Percentiles rank a stretch among this genome's conserved stretches.
Evolutionary conservation across 1,140 invertebrate genomes (phyloP).

Genomic region (Rhagoletis pomonella): DNA sequence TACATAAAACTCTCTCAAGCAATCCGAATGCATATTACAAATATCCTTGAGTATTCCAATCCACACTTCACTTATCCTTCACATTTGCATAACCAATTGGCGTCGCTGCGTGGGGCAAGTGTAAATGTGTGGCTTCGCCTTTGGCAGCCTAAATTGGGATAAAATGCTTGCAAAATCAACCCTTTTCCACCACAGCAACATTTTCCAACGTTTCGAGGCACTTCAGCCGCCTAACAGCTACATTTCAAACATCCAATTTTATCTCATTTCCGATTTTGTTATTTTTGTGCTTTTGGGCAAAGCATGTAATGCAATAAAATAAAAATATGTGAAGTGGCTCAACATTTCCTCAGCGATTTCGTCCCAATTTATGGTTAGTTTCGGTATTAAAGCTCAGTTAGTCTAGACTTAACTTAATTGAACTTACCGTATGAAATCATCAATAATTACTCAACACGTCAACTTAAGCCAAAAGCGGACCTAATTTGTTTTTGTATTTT

Average conservation of each 20-base stretch:
- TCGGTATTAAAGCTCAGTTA: too few relatives aligned
- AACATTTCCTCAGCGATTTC: neutral
- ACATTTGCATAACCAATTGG: neutral
- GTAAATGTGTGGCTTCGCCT: neutral
- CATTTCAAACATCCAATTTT: neutral
- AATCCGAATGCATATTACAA: neutral
- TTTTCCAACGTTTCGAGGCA: neutral
- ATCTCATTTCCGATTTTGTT: neutral
- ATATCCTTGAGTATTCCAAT: neutral
- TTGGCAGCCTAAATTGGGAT: too few relatives aligned
- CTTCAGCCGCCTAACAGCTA: too few relatives aligned
- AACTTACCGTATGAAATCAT: too few relatives aligned
- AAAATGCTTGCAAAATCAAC: too few relatives aligned
- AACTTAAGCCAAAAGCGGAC: too few relatives aligned
- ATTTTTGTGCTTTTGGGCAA: neutral
- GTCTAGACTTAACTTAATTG: too few relatives aligned
- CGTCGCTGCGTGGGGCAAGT: neutral
- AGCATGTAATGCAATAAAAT: neutral
- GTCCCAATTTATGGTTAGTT: neutral
- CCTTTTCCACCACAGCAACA: too few relatives aligned
- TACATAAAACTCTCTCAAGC: too few relatives aligned
- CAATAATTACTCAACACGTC: too few relatives aligned
- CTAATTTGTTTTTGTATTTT: too few relatives aligned
- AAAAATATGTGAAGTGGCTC: neutral
- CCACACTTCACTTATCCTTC: neutral